Evolutionary conservation across 2,113 vertebrate species (phyloP).

Genomic region (Archocentrus centrarchus): DNA sequence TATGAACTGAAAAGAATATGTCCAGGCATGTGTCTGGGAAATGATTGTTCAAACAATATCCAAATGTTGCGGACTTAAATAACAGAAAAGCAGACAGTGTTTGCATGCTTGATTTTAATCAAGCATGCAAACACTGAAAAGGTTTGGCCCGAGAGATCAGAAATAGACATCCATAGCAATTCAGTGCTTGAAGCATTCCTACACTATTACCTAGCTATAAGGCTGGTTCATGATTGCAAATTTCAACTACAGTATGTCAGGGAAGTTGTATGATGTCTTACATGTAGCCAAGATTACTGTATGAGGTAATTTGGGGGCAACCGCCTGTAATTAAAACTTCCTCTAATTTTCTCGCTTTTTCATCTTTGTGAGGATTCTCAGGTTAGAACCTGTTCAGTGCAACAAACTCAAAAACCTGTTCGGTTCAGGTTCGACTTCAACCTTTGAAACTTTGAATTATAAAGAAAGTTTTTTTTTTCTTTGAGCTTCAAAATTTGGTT

Average conservation of each 20-base stretch:
- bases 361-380: conserved; percentile 14
- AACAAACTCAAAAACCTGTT: not conserved
- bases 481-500: not conserved
- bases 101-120: not conserved
- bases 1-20: not conserved
- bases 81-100: not conserved
- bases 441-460: conserved; percentile 15
- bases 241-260: not conserved
- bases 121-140: not conserved
- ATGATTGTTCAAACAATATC: conserved; percentile 5
- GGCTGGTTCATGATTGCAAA: too few relatives aligned
- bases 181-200: not conserved
- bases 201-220: not conserved
- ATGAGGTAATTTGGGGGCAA: not conserved
- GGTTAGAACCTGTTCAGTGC: conserved; percentile 42
- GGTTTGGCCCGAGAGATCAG: not conserved
- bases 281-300: not conserved
- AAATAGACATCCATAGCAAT: not conserved
- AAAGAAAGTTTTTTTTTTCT: not conserved
- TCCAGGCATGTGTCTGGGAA: conserved; percentile 33
- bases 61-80: not conserved
- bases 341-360: conserved; percentile 34
- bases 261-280: not conserved
- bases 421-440: not conserved
- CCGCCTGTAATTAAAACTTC: conserved; percentile 50